Conservation (phyloP, 2,113 vertebrate species). For the Heliornis fulica region DNA sequence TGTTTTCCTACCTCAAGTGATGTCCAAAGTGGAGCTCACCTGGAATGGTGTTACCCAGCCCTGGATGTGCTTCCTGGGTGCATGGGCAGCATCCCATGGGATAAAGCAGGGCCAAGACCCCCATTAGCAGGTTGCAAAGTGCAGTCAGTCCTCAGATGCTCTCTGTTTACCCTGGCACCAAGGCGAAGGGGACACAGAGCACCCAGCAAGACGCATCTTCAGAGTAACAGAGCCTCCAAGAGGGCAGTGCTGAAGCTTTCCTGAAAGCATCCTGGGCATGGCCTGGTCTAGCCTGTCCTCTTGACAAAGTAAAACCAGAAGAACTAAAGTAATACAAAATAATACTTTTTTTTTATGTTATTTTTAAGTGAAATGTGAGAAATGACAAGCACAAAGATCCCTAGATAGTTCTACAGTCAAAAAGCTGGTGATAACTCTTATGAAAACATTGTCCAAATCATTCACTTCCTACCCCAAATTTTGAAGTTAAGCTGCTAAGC, state of each 20-base stretch:
- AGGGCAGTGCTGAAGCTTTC: neutral
- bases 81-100: neutral
- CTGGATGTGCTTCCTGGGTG: neutral
- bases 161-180: neutral
- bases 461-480: neutral
- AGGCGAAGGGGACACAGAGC: neutral
- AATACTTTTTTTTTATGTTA: neutral
- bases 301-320: neutral
- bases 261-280: neutral
- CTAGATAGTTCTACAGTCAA: neutral
- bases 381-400: neutral
- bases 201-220: neutral
- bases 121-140: neutral
- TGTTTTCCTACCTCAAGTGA: neutral
- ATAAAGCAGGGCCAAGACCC: fast-evolving
- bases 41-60: fast-evolving
- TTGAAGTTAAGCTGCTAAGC: neutral
- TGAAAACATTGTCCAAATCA: neutral
- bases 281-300: neutral
- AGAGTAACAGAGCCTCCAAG: neutral
- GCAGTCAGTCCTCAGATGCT: fast-evolving
- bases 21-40: neutral
- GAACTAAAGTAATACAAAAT: neutral
- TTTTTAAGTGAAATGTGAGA: neutral
- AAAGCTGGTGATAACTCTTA: neutral